Base-by-base conservation (phyloP, 2,113 vertebrate genomes). In the Opisthocomus hoazin region DNA sequence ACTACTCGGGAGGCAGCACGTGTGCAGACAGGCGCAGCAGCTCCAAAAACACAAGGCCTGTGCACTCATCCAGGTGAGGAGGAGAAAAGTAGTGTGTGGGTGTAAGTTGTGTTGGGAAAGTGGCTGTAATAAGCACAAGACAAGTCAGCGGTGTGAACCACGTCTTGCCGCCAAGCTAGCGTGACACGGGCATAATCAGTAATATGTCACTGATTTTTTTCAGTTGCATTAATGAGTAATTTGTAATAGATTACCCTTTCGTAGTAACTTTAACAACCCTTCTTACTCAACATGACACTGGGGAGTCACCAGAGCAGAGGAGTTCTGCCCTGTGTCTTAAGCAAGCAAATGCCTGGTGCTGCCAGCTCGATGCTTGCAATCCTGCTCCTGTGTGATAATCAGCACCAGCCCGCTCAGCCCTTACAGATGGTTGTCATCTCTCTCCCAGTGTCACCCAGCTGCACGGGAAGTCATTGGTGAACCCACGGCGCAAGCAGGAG, bases 211-310 rank as follows among this genome's bases (percentile, higher is more conserved):
- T 60, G 73, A 92, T 89, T 93, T 93, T 93, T 93, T 84, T 74
- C 51, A 30, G 30, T 71, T 91, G 41, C 45, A 51, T 94, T 91
- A 87, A 80, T 84, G 63, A 94, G 80, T 79, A 69, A 73, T 96
- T 92, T 91, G 89, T 96, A 97, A 95, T 89, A 56, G 80, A 84
- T 96, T 70, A 96, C 41, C 22, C 81, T 92, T 97, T 91, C 32
- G 1, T 22, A 87, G 77, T 87, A 58, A 89, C 70, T 89, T 66
- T 70, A 89, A 83, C 58, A 37, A 29, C 74, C 41, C 51, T 87
- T 91, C 89, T 34, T 63, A 12, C 41, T 23, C 53, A 93, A 46
- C 0, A 0, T 37, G 61, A 60, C n/a, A 9, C 57, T 65, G 41
- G 23, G 74, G 23, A 94, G 36, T 56, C 70, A n/a, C 74, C 58